These are phyloP conservation scores for Cerceris ruficornis DNA, from an alignment of 2,888 invertebrate species.

Conservation along the genomic window DNA sequence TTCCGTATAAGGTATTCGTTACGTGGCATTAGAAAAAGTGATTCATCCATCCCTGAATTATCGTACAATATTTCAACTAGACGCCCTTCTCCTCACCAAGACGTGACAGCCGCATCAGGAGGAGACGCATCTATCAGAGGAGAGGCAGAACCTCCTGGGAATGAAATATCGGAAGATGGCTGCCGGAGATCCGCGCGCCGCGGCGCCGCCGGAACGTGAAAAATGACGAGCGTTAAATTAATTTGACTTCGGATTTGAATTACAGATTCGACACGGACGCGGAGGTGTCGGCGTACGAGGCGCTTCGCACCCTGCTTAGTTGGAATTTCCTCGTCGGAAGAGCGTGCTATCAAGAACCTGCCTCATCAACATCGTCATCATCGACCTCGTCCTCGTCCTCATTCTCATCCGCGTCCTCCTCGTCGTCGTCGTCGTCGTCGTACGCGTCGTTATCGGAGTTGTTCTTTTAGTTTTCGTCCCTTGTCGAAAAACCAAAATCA, in stretches of 20 bases:
- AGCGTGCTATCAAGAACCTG: conserved; percentile 33
- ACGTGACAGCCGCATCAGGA: conserved; percentile 38
- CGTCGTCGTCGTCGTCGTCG: conserved; percentile 11
- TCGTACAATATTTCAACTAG: conserved; percentile 30
- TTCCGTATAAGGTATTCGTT: too few species aligned
- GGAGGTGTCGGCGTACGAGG: conserved; percentile 65
- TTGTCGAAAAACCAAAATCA: conserved; percentile 32
- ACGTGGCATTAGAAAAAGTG: not conserved
- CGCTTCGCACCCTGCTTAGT: conserved; percentile 58
- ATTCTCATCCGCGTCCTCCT: conserved; percentile 23
- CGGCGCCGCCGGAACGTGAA: conserved; percentile 68
- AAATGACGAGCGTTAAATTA: conserved; percentile 77
- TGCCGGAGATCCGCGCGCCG: conserved; percentile 49
- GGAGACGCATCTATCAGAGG: conserved; percentile 56
- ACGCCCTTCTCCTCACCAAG: conserved; percentile 16
- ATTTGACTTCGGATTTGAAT: conserved; percentile 74
- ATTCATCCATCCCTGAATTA: not conserved
- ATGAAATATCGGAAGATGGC: conserved; percentile 69
- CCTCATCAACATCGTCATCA: conserved; percentile 42
- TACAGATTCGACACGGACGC: conserved; percentile 68
- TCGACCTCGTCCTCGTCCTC: conserved; percentile 7
- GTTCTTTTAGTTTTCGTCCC: conserved; percentile 16
- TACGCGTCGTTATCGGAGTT: conserved; percentile 31
- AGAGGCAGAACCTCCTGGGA: conserved; percentile 15
- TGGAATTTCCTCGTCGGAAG: conserved; percentile 48